Conservation (phyloP, 2,888 invertebrate species). For the Embidobia sp. region DNA sequence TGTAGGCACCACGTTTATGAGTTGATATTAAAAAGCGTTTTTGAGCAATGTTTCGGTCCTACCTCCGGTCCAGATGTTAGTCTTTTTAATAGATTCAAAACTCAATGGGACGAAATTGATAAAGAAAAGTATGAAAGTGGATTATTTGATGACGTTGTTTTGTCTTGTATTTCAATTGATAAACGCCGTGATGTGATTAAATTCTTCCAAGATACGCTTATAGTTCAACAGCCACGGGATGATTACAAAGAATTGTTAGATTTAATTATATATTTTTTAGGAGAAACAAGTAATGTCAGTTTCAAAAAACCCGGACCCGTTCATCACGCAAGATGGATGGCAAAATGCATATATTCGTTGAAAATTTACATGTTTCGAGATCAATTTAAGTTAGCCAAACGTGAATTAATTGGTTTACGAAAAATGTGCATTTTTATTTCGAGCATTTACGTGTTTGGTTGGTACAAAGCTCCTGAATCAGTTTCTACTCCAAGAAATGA, state of each 20-base stretch:
- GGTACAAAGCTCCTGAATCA: too few relatives aligned
- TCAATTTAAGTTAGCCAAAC: neutral
- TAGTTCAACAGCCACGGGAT: neutral
- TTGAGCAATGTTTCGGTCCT: neutral
- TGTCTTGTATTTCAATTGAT: neutral
- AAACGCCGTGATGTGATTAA: neutral
- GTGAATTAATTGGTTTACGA: neutral
- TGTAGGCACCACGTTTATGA: too few relatives aligned
- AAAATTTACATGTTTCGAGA: constrained; percentile 2
- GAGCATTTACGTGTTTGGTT: too few relatives aligned
- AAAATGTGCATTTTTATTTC: too few relatives aligned
- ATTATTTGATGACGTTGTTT: neutral
- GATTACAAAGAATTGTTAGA: neutral
- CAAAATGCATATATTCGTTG: neutral
- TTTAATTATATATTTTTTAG: neutral
- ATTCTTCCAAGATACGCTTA: neutral
- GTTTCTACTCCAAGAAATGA: too few relatives aligned
- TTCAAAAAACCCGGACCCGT: neutral
- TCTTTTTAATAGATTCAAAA: neutral
- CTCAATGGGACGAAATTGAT: neutral
- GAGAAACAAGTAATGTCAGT: neutral
- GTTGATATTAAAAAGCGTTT: neutral
- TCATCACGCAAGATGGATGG: constrained; percentile 8
- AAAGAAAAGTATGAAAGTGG: neutral
- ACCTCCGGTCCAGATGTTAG: neutral